Evolutionary conservation across 2,888 invertebrate genomes (phyloP), one percentile per base, ranked within the genome.

Genomic region (Heliconius charithonia): DNA sequence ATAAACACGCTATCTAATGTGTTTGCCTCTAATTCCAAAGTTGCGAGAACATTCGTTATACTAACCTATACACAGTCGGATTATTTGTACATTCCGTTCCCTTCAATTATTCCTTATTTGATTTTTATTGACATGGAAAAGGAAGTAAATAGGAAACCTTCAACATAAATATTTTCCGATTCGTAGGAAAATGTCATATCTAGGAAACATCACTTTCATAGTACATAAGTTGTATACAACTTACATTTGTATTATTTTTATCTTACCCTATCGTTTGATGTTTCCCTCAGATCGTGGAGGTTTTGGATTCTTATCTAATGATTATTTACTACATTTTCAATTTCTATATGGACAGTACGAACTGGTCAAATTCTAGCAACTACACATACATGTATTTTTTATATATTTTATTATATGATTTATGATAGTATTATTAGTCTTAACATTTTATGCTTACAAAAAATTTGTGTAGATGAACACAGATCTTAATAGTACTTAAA

Each of bases 1-100:
- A 88, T 92, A 93, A 93, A 93, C 91, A 93, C 86, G 87, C 88
- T 88, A 89, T 90, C 92, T 92, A 94, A 94, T 94, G 94, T 93
- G 93, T 93, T 94, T 94, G 91, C 92, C 88, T 89, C 87, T 89
- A 90, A 92, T 89, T 90, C 89, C 91, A 91, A 91, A 92, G 90
- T 91, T 91, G 88, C 86, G 85, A 87, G 87, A 88, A 86, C 85
- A 88, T 85, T 84, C 86, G 82, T 80, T 83, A 82, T 82, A 77
- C 79, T 66, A 79, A 78, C 75, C 51, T 51, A 73, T 75, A 79
- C 71, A 76, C 63, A 63, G 71, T 32, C 59, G 72, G 75, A 79
- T 78, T 73, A 66, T 78, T 78, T 74, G 73, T 78, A 78, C 67
- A 78, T 73, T 78, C n/a, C 72, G 32, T 29, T 56, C 13, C 59